Percentiles rank a stretch among this genome's conserved stretches.
Evolutionary conservation across 2,888 invertebrate species (phyloP).

Genomic region (Lasiommata megera): DNA sequence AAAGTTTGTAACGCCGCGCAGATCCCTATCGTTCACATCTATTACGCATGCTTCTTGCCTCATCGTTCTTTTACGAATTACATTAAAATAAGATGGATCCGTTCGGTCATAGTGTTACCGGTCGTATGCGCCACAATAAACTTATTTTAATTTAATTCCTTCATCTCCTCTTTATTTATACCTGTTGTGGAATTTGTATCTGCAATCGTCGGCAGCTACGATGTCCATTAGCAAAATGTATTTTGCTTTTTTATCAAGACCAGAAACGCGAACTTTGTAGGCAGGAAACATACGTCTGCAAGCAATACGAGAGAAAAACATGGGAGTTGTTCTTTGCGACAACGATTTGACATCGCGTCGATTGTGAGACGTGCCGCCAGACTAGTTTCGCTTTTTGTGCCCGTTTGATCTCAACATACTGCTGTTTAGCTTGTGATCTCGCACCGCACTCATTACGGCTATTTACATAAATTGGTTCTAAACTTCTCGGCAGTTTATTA

Average conservation of each 20-base stretch:
- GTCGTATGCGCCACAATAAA: slow-evolving; percentile 45
- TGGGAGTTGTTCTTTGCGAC: slow-evolving; percentile 73
- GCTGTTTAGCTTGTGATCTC: slow-evolving; percentile 74
- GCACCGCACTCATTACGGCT: slow-evolving; percentile 55
- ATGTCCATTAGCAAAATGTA: slow-evolving; percentile 99
- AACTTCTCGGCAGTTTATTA: neutral
- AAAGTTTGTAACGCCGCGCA: slow-evolving; percentile 45
- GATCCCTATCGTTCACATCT: slow-evolving; percentile 62
- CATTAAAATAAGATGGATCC: slow-evolving; percentile 73
- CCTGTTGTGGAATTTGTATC: slow-evolving; percentile 97
- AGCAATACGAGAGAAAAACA: slow-evolving; percentile 82
- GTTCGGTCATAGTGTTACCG: slow-evolving; percentile 40
- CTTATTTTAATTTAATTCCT: slow-evolving; percentile 79
- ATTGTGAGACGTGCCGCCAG: slow-evolving; percentile 72
- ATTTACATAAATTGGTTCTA: slow-evolving; percentile 29
- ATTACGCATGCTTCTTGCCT: slow-evolving; percentile 86
- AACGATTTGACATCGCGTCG: slow-evolving; percentile 77
- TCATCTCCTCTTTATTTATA: slow-evolving; percentile 74
- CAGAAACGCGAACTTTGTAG: slow-evolving; percentile 97
- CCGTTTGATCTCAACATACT: slow-evolving; percentile 51
- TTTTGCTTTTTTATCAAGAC: slow-evolving; percentile 98
- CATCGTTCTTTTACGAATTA: slow-evolving; percentile 68
- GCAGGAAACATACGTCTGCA: slow-evolving; percentile 99
- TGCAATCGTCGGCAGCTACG: slow-evolving; percentile 97
- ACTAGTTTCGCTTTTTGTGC: slow-evolving; percentile 69